A percentile compares a stretch with the other conserved stretches of the same genome.
phyloP scores from a whole-genome alignment of 2,888 invertebrate species.

The Hypolimnas misippus region DNA sequence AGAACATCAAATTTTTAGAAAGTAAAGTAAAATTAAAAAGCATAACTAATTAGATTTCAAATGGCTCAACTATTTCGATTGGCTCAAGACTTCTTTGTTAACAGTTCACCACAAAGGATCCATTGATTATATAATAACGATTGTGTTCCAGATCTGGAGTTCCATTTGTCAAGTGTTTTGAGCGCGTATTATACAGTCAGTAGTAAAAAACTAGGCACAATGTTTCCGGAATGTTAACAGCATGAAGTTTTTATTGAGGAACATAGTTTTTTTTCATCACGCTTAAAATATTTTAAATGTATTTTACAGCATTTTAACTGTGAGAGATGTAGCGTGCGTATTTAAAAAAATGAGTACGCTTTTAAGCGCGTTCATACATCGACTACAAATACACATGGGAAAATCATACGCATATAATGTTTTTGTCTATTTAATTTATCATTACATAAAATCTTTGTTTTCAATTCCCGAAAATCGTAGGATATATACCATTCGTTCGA shows the following conservation, averaged over 20 bases:
- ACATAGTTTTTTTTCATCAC: background rate
- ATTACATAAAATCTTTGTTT: too few species aligned
- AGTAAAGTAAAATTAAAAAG: background rate
- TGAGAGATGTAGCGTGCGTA: background rate
- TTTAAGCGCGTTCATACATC: background rate
- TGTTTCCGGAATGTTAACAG: background rate
- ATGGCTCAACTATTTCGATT: background rate
- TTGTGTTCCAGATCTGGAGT: conserved; percentile 13
- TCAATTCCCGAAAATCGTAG: too few species aligned
- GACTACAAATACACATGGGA: background rate
- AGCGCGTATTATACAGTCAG: background rate
- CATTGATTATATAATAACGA: conserved; percentile 2
- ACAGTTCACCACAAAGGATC: conserved; percentile 9
- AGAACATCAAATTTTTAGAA: too few species aligned
- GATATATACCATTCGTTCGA: too few species aligned
- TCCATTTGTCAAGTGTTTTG: background rate
- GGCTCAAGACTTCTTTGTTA: background rate
- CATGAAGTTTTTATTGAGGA: background rate
- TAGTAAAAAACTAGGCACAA: background rate
- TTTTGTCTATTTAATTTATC: too few species aligned
- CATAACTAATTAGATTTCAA: background rate
- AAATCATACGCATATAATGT: background rate
- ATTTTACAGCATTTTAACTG: background rate
- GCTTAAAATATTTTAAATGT: background rate
- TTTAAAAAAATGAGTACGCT: background rate